A percentile compares a stretch with the other conserved stretches of the same genome.
These are phyloP conservation scores for Ylistrum balloti DNA, from an alignment of 1,140 invertebrate species.

Conservation along the genomic window DNA sequence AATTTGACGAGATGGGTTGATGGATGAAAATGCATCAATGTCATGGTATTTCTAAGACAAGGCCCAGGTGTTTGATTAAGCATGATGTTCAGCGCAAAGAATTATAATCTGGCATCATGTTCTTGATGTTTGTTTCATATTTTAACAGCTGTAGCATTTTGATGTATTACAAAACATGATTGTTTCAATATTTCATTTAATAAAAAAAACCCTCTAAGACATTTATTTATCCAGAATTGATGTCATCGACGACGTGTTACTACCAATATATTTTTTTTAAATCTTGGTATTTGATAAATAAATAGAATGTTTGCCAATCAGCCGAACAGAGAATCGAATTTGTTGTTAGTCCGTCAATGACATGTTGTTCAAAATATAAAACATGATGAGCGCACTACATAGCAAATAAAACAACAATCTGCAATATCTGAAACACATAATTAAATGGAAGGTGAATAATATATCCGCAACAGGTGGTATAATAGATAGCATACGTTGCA, in stretches of 20 bases:
- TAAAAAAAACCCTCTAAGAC: neutral
- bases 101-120: neutral
- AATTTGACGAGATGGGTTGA: neutral
- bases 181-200: neutral
- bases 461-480: neutral
- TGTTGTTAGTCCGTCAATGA: neutral
- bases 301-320: too few species aligned
- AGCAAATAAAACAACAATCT: neutral
- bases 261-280: too few species aligned
- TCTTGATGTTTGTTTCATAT: neutral
- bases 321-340: too few species aligned
- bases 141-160: neutral
- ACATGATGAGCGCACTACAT: neutral
- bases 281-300: too few species aligned
- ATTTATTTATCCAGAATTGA: neutral
- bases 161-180: neutral
- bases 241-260: too few species aligned
- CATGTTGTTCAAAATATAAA: neutral
- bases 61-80: neutral
- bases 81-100: neutral
- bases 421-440: neutral
- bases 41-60: neutral
- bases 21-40: neutral
- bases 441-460: neutral
- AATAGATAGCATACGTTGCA: neutral